Percentiles rank a stretch among this genome's conserved stretches.
phyloP scores from a whole-genome alignment of 2,797 vertebrate genomes.

The Tragelaphus oryx region DNA sequence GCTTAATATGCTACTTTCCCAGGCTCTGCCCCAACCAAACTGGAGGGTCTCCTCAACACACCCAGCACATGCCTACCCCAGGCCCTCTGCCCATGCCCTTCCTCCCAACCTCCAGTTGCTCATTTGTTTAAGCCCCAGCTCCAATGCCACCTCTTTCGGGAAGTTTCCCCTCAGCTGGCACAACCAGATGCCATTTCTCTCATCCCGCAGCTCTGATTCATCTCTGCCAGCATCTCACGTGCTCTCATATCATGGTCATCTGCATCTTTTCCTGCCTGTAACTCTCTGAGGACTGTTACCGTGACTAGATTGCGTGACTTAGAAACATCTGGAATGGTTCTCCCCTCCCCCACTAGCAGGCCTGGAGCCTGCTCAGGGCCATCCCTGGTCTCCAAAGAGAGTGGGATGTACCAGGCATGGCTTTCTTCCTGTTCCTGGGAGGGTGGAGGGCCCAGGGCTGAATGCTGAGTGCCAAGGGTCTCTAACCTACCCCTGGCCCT shows the following conservation, averaged over 20 bases:
- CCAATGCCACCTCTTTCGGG: background rate
- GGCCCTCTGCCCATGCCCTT: background rate
- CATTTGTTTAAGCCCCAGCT: background rate
- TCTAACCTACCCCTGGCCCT: background rate
- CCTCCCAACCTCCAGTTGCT: background rate
- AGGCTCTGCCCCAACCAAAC: background rate
- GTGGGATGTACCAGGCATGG: background rate
- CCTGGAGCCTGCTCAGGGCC: background rate
- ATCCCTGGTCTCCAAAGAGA: background rate
- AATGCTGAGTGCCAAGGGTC: background rate
- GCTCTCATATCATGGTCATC: background rate
- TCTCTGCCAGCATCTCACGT: background rate
- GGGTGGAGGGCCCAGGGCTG: slow-evolving; percentile 34
- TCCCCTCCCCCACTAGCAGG: background rate
- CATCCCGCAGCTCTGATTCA: background rate
- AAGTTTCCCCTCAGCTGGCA: background rate
- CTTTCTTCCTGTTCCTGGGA: background rate
- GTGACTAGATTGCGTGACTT: background rate
- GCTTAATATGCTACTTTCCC: background rate
- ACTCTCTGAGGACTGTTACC: background rate
- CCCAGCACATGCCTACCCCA: background rate
- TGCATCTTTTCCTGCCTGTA: background rate
- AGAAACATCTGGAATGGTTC: background rate
- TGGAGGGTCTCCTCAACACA: background rate
- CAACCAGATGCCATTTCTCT: background rate